phyloP scores from a whole-genome alignment of 2,888 invertebrate genomes.

The Lumbricus terrestris region DNA sequence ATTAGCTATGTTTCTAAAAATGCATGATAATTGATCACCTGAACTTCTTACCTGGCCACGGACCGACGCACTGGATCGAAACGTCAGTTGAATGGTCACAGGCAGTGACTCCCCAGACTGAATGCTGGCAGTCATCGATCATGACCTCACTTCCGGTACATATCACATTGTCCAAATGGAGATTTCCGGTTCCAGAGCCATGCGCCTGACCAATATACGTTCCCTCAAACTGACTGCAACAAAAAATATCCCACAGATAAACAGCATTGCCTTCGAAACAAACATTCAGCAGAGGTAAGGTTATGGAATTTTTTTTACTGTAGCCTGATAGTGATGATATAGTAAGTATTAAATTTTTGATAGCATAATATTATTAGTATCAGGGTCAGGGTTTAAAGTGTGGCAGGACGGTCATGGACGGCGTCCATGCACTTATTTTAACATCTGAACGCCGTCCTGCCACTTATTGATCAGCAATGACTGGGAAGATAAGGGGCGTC shows the following conservation, averaged over 20 bases:
- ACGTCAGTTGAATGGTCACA: background rate
- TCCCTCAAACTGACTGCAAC: background rate
- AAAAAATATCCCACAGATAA: background rate
- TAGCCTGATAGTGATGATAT: no score
- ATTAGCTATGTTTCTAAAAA: background rate
- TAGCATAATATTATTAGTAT: no score
- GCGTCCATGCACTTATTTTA: no score
- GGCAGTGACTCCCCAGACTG: background rate
- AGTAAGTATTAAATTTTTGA: no score
- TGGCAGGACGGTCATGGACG: no score
- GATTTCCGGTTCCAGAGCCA: background rate
- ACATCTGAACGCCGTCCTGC: no score
- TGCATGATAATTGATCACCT: background rate
- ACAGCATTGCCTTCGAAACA: no score
- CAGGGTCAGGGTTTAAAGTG: no score
- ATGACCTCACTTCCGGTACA: background rate
- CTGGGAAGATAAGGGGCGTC: no score
- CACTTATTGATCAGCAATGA: no score
- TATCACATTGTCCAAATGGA: background rate
- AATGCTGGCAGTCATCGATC: background rate
- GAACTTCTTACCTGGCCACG: background rate
- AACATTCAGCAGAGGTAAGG: no score
- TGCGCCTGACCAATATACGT: background rate
- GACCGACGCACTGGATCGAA: background rate
- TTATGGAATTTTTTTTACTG: no score